Conservation (phyloP, 2,113 vertebrate genomes). For the Corythaixoides concolor region DNA sequence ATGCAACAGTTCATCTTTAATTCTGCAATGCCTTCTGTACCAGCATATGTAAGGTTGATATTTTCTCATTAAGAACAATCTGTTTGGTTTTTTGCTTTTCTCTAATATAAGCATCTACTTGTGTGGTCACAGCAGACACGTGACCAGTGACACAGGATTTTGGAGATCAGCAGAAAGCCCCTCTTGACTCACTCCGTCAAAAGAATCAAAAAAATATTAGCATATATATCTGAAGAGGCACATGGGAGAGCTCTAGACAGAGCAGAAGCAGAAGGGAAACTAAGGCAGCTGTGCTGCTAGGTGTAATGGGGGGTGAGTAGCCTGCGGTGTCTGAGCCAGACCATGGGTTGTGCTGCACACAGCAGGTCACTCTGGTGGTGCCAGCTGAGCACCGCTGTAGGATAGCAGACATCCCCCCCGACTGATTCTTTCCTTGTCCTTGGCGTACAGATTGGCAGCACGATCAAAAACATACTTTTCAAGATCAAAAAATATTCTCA, state of each 20-base stretch:
- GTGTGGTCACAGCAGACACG: not conserved
- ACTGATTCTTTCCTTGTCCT: not conserved
- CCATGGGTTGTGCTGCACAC: accelerated
- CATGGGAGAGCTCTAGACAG: not conserved
- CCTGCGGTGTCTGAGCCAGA: not conserved
- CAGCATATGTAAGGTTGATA: not conserved
- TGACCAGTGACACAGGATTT: not conserved
- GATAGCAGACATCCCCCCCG: not conserved
- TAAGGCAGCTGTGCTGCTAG: not conserved
- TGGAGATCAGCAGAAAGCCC: not conserved
- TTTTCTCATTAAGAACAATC: not conserved
- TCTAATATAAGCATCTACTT: not conserved
- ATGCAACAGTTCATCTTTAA: not conserved
- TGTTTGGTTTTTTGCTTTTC: not conserved
- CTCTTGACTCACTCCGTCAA: not conserved
- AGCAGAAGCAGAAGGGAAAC: not conserved
- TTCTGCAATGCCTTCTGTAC: not conserved
- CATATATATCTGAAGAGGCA: too few relatives aligned
- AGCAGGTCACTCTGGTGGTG: too few relatives aligned
- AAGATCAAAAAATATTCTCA: not conserved
- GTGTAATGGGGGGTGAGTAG: accelerated
- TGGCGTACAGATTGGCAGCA: not conserved
- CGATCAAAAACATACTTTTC: not conserved
- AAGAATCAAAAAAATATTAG: not conserved
- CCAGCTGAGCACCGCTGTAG: accelerated